These are phyloP conservation scores for Glyptemys insculpta DNA, from an alignment of 2,797 vertebrate genomes.

Conservation along the genomic window DNA sequence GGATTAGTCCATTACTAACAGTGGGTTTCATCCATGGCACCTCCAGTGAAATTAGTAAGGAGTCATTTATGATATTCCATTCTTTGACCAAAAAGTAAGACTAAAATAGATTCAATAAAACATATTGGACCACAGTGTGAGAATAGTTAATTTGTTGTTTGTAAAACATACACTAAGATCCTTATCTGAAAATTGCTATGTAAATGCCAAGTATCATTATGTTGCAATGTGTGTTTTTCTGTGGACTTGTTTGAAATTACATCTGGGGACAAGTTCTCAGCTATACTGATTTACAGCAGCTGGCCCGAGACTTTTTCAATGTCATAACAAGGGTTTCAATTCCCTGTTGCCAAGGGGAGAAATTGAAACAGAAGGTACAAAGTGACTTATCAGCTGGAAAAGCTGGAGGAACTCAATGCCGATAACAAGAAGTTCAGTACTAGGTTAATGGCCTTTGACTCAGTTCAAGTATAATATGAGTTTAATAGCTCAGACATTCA, in stretches of 20 bases:
- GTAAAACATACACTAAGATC: not conserved
- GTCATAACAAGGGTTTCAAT: not conserved
- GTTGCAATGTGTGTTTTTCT: not conserved
- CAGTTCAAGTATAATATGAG: slow-evolving; percentile 41
- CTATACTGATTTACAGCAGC: not conserved
- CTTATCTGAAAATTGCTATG: not conserved
- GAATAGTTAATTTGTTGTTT: not conserved
- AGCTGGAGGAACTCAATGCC: not conserved
- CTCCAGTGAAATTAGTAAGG: not conserved
- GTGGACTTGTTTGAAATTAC: not conserved
- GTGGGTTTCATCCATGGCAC: not conserved
- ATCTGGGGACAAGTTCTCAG: not conserved
- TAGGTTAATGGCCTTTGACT: slow-evolving; percentile 31
- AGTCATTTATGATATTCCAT: not conserved
- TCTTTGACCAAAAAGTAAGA: not conserved
- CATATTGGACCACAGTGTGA: fast-evolving
- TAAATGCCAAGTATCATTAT: not conserved
- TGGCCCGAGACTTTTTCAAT: not conserved
- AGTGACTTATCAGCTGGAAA: slow-evolving; percentile 51
- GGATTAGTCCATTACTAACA: not conserved
- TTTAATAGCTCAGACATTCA: slow-evolving; percentile 40
- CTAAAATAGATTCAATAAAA: not conserved
- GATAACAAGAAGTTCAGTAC: slow-evolving; percentile 11
- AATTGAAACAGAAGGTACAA: slow-evolving; percentile 32
- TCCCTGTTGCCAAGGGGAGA: not conserved